Conservation (phyloP, 1,140 invertebrate genomes). For the Drosophila lacteicornis region DNA sequence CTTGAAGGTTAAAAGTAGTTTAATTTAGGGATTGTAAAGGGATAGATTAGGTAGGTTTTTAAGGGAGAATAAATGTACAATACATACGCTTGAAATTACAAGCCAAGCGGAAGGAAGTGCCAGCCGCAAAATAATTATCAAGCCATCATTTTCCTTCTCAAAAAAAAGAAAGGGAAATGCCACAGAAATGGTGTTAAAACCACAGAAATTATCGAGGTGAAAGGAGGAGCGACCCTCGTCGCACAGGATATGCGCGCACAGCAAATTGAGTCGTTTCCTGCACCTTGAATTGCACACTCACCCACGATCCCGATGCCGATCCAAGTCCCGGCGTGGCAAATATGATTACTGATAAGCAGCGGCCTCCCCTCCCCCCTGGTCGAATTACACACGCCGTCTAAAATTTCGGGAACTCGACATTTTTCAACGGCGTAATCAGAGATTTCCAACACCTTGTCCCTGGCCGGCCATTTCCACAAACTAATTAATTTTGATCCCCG, state of each 20-base stretch:
- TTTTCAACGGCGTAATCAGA: constrained; percentile 61
- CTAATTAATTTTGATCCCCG: constrained; percentile 64
- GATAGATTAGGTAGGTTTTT: background rate
- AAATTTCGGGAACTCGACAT: constrained; percentile 51
- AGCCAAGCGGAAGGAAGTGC: constrained; percentile 74
- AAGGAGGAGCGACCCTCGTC: constrained; percentile 18
- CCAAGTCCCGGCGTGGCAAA: constrained; percentile 57
- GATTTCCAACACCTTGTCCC: constrained; percentile 78
- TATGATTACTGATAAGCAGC: constrained; percentile 77
- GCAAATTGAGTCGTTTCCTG: constrained; percentile 80
- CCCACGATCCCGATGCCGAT: constrained; percentile 15
- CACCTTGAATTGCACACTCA: constrained; percentile 66
- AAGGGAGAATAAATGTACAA: too few relatives aligned
- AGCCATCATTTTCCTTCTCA: constrained; percentile 3
- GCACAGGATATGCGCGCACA: constrained; percentile 60
- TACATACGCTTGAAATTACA: constrained; percentile 62
- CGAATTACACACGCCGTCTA: constrained; percentile 68
- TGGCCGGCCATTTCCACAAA: constrained; percentile 31
- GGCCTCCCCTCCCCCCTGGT: constrained; percentile 14
- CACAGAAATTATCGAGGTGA: constrained; percentile 56
- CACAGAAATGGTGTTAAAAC: constrained; percentile 62
- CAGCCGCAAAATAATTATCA: constrained; percentile 22
- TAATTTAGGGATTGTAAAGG: background rate
- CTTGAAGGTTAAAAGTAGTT: background rate
- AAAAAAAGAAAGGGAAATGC: constrained; percentile 12